Evolutionary conservation across 2,113 vertebrate species (phyloP), one percentile per base, ranked within the genome.

Genomic region (Cryptomyrus ogoouensis): DNA sequence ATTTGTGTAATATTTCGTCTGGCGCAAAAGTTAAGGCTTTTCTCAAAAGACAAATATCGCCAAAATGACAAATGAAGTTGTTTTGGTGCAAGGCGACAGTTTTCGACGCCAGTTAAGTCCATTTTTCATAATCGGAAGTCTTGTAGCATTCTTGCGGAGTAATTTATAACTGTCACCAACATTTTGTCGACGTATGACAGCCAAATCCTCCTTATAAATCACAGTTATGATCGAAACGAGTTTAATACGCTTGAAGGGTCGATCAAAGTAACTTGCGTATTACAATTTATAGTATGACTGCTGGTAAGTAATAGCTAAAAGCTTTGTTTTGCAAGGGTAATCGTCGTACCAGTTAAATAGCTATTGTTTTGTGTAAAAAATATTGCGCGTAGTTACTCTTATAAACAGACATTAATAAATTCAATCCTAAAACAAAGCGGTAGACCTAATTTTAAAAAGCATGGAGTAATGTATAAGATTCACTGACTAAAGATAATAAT

Each of bases 111-210:
- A 83, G 49, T 27, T 70, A 15, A 6, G 70, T 83, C 27, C 35
- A 42, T 87, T 89, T 83, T 83, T 89, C 47, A 58, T 56, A 89
- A 89, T 83, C 31, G 74, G 70, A 83, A 89, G 35, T 83, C 74
- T 58, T 56, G 49, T 58, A 52, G 21, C 53, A n/a, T 89, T 84
- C 80, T 58, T 74, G 42, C 8, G 31, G 77, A 56, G 35, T 84
- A 39, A 84, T 89, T 62, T 58, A 53, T 89, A 12, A 31, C 27
- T 77, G 88, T 62, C 70, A 44, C 35, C 44, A 77, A 89, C 70
- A 80, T 47, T 47, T 19, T 52, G 46, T 89, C 5, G 42, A 70
- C 49, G 27, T 31, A n/a, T 27, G 49, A n/a, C 49, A 47, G 21
- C 7, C 44, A 84, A 84, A 84, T n/a, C 21, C 83, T n/a, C 42